Base-by-base conservation (phyloP, 2,888 invertebrate species). In the Oasisia sp. region DNA sequence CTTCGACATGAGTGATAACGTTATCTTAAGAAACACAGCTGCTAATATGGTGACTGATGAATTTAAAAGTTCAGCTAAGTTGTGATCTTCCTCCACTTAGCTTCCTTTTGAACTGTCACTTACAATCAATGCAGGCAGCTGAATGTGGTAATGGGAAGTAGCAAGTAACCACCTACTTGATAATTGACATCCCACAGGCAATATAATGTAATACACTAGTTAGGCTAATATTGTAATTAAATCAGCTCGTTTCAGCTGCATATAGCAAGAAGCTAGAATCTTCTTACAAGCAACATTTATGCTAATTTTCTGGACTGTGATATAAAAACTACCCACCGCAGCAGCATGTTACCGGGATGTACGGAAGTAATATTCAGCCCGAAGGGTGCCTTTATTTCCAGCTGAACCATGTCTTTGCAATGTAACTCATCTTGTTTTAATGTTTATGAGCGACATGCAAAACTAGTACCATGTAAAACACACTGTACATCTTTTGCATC, bases 21-120 rank as follows among this genome's bases (percentile, higher is more conserved):
- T 74, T 74, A 74, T 74, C 74, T 74, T 74, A 74, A 74, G 27
- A 27, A 27, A 74, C 74, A 74, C 74, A 74, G 74, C 74, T 74
- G 74, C n/a, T 74, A 74, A 74, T n/a, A 74, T 27, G 7, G 27
- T 74, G 74, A 74, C 74, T 74, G 74, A 74, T 74, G 74, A 74
- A 74, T 74, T 74, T 74, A 74, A 74, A 74, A 74, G 74, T 74
- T 74, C 74, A 74, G 19, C 74, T 74, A 74, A 74, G n/a, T 74
- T 74, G 74, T 74, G 74, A n/a, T 74, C 74, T 74, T 74, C 74
- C 19, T 27, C 74, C n/a, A 74, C 74, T 74, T 74, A 74, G n/a
- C 74, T n/a, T 27, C 74, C 74, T 74, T 74, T 74, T 74, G 74
- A 74, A 27, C n/a, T 74, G 74, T 74, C 74, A 74, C 74, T 74